Base-by-base conservation (phyloP, 2,888 invertebrate genomes). In the Fragum fragum region DNA sequence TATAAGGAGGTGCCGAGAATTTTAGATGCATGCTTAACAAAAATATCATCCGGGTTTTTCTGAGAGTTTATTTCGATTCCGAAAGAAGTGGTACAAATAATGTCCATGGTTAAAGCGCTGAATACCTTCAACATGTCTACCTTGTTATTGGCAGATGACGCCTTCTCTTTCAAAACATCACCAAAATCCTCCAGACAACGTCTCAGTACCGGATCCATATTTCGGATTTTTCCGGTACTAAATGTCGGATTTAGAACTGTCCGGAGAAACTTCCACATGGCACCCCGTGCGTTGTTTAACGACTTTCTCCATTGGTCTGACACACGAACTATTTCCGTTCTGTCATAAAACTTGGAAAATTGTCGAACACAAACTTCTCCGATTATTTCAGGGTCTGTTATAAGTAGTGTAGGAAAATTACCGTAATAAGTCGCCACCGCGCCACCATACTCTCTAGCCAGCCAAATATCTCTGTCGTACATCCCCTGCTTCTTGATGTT, bases 21-120 rank as follows among this genome's bases (percentile, higher is more conserved):
- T 68, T 84, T 79, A 2, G 80, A 75, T 1, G 86, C 85, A 63
- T 85, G 79, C 32, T 78, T 76, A 0, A 88, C 85, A 39, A 87
- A 85, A 11, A 74, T 72, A 29, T 88, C 83, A n/a, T 83, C 82
- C 0, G 76, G 74, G 61, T 89, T 79, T 39, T 71, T 83, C 55
- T 87, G 86, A 7, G 87, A 82, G 59, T 87, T 82, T 0, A 88
- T 83, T n/a, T 84, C 83, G 16, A 87, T 82, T 11, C 90, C 88
- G 70, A 90, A 87, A 11, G 85, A 80, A 18, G 80, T 74, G 23
- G 79, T 82, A 26, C 83, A 83, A 5, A 90, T 78, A 0, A 87
- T 75, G 74, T 90, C 90, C 86, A 90, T 84, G 2, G 88, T 79
- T 29, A 81, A 28, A 32, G 79, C 83, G 21, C 28, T 70, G 29